A percentile compares a stretch with the other conserved stretches of the same genome.
Evolutionary conservation across 2,113 vertebrate species (phyloP).

Genomic region (Syngnathus scovelli): DNA sequence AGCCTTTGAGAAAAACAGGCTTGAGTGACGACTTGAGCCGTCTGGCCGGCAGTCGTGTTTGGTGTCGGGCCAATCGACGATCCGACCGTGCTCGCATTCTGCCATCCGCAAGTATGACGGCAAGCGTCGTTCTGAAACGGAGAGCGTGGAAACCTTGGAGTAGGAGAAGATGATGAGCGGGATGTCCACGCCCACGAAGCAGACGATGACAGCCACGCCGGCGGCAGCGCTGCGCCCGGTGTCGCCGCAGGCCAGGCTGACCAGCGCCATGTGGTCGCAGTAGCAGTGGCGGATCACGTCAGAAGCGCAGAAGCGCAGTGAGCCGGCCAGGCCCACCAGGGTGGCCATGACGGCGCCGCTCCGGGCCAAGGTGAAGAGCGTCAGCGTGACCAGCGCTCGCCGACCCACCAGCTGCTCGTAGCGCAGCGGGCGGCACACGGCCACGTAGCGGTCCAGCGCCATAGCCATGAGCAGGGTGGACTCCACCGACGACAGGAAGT

Average conservation of each 20-base stretch:
- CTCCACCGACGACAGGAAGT: conserved; percentile 72
- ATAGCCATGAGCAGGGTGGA: conserved; percentile 71
- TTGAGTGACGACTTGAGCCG: too few relatives aligned
- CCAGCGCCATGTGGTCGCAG: conserved; percentile 76
- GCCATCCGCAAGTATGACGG: too few relatives aligned
- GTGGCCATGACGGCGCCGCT: conserved; percentile 61
- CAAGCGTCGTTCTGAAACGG: too few relatives aligned
- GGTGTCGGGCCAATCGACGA: too few relatives aligned
- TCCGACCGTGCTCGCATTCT: too few relatives aligned
- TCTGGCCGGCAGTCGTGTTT: too few relatives aligned
- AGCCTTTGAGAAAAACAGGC: too few relatives aligned
- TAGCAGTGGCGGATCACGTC: conserved; percentile 66
- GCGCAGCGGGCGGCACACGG: conserved; percentile 71
- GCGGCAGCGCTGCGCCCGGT: conserved; percentile 34
- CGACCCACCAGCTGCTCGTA: conserved; percentile 53
- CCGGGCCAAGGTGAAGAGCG: conserved; percentile 60
- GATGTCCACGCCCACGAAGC: conserved; percentile 70
- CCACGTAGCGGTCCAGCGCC: conserved; percentile 72
- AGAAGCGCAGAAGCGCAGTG: conserved; percentile 63
- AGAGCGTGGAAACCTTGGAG: conserved; percentile 10
- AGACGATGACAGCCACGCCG: conserved; percentile 65
- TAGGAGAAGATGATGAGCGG: conserved; percentile 70
- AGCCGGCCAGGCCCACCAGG: conserved; percentile 61
- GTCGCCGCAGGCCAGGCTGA: conserved; percentile 64
- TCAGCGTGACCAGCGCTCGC: conserved; percentile 37